Evolutionary conservation across 2,888 invertebrate species (phyloP), one percentile per base, ranked within the genome.

Genomic region (Perdita meconis): DNA sequence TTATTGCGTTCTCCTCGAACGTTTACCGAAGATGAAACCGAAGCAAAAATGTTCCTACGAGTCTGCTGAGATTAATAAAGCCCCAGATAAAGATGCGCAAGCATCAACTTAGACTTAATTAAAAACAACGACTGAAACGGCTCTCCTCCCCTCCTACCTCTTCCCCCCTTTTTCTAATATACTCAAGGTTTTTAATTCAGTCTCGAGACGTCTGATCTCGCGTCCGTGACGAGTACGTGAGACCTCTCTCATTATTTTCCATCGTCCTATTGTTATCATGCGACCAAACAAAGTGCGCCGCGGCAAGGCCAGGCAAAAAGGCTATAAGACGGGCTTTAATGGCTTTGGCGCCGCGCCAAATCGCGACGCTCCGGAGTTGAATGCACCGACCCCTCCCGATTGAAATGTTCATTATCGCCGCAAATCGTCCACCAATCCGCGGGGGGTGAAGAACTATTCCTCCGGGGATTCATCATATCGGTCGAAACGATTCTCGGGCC

Each of bases 211-310:
- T 69, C 77, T 67, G 68, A 77, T 81, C 73, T 65, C 42, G 55
- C 22, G 38, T 40, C 42, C 24, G 34, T 55, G 42, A 38, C 57
- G 63, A 55, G 55, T 53, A 19, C 59, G 24, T 47, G 66, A 51
- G 57, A 66, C 63, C 68, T 42, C 75, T 61, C 83, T 87, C 83
- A 84, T 88, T 89, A 89, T 89, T 89, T 89, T 83, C 85, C 87
- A 88, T 87, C 86, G 87, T 87, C 79, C 86, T 84, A 88, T 90
- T 90, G 89, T 90, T 87, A 88, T 85, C 87, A 83, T 74, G 78
- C 84, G 86, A 77, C 81, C 87, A 90, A 89, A 90, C 88, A 90
- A 90, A 87, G 89, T 88, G 83, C 85, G 81, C 75, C 82, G 75
- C 78, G 76, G 68, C 81, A 78, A 81, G 84, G 81, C 81, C 53